Evolutionary conservation across 1,140 invertebrate genomes (phyloP), one percentile per base, ranked within the genome.

Genomic region (Ooceraea biroi): DNA sequence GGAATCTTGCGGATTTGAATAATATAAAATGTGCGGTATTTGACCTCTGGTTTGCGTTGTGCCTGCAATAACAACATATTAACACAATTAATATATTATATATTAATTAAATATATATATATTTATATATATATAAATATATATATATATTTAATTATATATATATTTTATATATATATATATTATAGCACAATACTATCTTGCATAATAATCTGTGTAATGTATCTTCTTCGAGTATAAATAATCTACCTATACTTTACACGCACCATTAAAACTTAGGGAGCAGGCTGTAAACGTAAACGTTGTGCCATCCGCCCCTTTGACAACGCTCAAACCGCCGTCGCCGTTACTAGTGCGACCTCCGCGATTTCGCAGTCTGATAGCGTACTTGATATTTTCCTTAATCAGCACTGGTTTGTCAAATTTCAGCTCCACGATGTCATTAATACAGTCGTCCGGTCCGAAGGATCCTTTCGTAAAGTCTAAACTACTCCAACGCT

Each of bases 251-350:
- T 22, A 36, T 0, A 60, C 14, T 76, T 14, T 36, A 66, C 57
- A 86, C 44, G 27, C 98, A 76, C 98, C 98, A 94, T 99, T 99
- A 90, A 98, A 98, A 94, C 98, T 99, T 25, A 99, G 95, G 12
- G 98, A 97, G 94, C 98, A 99, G 12, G 98, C 97, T 36, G 96
- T 97, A 92, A 99, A 99, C n/a, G 97, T 97, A 93, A 99, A 99
- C 0, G 96, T 97, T 4, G 98, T 98, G 58, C 98, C 98, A 95
- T 99, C 98, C 0, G 98, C 97, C 52, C 98, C 98, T 91, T 98
- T 97, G 0, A 99, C 96, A 2, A 96, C 96, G 46, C 96, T 96
- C 61, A 98, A 93, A 0, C 98, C 98, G 25, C 97, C 97, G 94
- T 99, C 98, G 4, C 98, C 98, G 92, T 98, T 99, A 74, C 97